A percentile compares a stretch with the other conserved stretches of the same genome.
These are phyloP conservation scores for Chelonus formosanus DNA, from an alignment of 2,888 invertebrate genomes.

Conservation along the genomic window DNA sequence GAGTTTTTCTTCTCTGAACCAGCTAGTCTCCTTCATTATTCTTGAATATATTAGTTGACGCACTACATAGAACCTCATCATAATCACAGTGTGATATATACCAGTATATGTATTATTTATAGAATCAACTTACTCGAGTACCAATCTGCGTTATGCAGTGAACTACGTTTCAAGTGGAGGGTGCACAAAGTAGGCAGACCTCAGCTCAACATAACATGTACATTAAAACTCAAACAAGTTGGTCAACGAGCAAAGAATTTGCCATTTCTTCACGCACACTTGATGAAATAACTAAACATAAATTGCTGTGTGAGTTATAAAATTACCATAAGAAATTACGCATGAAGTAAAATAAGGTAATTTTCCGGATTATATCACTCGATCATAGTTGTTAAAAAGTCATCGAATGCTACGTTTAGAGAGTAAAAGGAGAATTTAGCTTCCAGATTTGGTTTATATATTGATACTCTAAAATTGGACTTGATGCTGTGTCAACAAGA, in stretches of 20 bases:
- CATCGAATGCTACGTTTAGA: not conserved
- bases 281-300: conserved; percentile 9
- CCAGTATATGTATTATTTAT: conserved; percentile 34
- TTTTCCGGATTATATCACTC: conserved; percentile 32
- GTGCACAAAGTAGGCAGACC: conserved; percentile 25
- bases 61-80: conserved; percentile 19
- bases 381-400: not conserved
- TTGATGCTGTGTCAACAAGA: conserved; percentile 29
- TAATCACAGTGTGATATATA: conserved; percentile 29
- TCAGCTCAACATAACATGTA: conserved; percentile 1
- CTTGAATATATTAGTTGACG: conserved; percentile 21
- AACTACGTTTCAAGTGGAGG: conserved; percentile 16
- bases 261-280: conserved; percentile 4
- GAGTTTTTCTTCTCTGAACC: conserved; percentile 5
- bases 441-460: conserved; percentile 24
- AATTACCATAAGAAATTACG: conserved; percentile 31
- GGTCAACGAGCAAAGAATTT: conserved; percentile 23
- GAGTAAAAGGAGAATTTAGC: conserved; percentile 25
- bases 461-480: conserved; percentile 29
- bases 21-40: conserved; percentile 12
- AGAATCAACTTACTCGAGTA: conserved; percentile 31
- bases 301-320: conserved; percentile 13
- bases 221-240: conserved; percentile 4
- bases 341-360: conserved; percentile 9
- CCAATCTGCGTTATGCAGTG: conserved; percentile 19